Percentiles rank a stretch among this genome's conserved stretches.
Evolutionary conservation across 1,140 invertebrate species (phyloP).

Genomic region (Drosophila pallidifrons): DNA sequence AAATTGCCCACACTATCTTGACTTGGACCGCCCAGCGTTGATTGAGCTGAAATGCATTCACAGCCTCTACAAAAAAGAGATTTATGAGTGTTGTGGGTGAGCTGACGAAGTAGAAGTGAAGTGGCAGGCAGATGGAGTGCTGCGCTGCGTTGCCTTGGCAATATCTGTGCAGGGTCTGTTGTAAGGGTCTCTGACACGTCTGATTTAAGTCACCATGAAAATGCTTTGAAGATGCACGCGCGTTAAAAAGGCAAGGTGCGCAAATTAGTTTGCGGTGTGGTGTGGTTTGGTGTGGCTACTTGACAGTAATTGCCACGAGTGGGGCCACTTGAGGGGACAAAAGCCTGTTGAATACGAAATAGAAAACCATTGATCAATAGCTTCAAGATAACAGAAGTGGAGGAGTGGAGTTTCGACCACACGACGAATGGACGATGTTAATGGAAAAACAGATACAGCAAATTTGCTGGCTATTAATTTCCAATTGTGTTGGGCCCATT

Average conservation of each 20-base stretch:
- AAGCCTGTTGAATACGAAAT: conserved; percentile 29
- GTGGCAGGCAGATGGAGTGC: not conserved
- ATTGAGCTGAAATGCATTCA: conserved; percentile 42
- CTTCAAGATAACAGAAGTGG: not conserved
- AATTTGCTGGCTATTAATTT: conserved; percentile 76
- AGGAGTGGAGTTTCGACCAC: conserved; percentile 10
- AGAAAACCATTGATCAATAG: conserved; percentile 21
- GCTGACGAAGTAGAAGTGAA: not conserved
- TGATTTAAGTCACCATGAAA: conserved; percentile 52
- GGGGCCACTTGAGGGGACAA: conserved; percentile 30
- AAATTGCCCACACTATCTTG: conserved; percentile 31
- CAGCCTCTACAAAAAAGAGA: conserved; percentile 24
- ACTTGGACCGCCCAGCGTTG: conserved; percentile 4
- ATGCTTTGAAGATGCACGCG: conserved; percentile 57
- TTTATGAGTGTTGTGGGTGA: conserved; percentile 17
- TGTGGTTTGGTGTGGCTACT: conserved; percentile 13
- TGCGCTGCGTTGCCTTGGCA: conserved; percentile 8
- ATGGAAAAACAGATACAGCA: conserved; percentile 36
- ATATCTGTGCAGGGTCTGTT: conserved; percentile 31
- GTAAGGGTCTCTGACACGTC: conserved; percentile 31
- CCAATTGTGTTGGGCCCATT: conserved; percentile 66
- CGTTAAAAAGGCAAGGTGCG: conserved; percentile 46
- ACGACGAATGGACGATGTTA: conserved; percentile 14
- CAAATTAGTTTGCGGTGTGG: conserved; percentile 45
- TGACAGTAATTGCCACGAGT: conserved; percentile 47